Conservation (phyloP, 2,888 invertebrate species). For the Cenopis cana region DNA sequence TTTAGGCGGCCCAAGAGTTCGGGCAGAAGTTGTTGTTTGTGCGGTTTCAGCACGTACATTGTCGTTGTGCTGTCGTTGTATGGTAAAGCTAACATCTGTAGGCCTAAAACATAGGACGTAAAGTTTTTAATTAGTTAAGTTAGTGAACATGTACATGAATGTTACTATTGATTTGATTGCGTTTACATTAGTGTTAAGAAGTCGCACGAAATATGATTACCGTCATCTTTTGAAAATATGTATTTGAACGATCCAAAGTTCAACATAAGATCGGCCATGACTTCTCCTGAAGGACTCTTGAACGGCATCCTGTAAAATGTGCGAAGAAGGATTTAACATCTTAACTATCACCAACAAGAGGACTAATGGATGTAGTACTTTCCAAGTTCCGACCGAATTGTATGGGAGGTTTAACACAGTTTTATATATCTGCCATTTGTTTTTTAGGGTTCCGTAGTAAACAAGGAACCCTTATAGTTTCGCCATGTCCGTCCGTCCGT, state of each 20-base stretch:
- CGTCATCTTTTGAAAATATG: constrained; percentile 59
- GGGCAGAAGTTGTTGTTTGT: constrained; percentile 70
- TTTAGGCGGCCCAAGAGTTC: constrained; percentile 79
- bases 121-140: too few relatives aligned
- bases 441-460: too few relatives aligned
- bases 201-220: constrained; percentile 51
- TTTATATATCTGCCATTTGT: too few relatives aligned
- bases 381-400: too few relatives aligned
- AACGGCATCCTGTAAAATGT: constrained; percentile 83
- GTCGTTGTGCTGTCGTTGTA: constrained; percentile 88
- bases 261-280: constrained; percentile 87
- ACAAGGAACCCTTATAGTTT: too few relatives aligned
- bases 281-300: constrained; percentile 63
- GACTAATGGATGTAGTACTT: too few relatives aligned
- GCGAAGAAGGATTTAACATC: neutral
- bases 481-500: neutral
- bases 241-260: constrained; percentile 74
- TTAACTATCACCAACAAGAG: too few relatives aligned
- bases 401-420: too few relatives aligned
- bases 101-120: constrained; percentile 56
- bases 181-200: too few relatives aligned
- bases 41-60: constrained; percentile 88
- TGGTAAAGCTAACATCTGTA: constrained; percentile 88
- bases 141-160: neutral
- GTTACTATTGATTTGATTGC: too few relatives aligned